Evolutionary conservation across 1,140 invertebrate species (phyloP).

Genomic region (Hypsibius dujardini): DNA sequence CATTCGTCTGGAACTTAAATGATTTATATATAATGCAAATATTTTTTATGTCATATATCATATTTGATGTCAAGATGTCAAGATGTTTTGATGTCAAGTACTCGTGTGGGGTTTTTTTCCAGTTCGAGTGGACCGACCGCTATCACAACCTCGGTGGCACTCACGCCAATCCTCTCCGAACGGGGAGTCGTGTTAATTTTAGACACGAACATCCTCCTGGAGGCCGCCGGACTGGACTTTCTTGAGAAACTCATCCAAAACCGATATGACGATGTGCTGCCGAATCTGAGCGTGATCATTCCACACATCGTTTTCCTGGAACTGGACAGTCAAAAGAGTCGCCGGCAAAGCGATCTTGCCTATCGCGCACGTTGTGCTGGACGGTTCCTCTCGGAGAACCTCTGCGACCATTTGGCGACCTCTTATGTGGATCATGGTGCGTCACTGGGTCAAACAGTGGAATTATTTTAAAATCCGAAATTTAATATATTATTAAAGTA

Average conservation of each 20-base stretch:
- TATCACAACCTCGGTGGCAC: too few relatives aligned
- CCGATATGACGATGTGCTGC: neutral
- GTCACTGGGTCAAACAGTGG: neutral
- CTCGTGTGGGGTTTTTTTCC: too few relatives aligned
- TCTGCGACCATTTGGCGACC: neutral
- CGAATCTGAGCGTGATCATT: neutral
- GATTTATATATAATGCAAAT: too few relatives aligned
- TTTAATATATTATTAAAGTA: too few relatives aligned
- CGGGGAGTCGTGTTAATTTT: neutral
- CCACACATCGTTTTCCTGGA: neutral
- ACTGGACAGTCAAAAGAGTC: neutral
- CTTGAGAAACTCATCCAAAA: neutral
- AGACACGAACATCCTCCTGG: constrained; percentile 1
- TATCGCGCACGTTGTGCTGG: neutral
- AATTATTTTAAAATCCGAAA: neutral
- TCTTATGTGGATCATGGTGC: neutral
- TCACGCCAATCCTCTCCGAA: neutral
- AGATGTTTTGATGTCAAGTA: too few relatives aligned
- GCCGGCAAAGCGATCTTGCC: neutral
- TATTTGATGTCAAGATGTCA: too few relatives aligned
- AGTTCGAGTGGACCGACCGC: too few relatives aligned
- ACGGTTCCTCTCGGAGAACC: neutral
- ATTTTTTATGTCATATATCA: too few relatives aligned
- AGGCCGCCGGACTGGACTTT: neutral
- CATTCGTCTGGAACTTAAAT: too few relatives aligned